Evolutionary conservation across 64 coral and sea anemone species (phyloP).

Genomic region (Montipora capricornis): DNA sequence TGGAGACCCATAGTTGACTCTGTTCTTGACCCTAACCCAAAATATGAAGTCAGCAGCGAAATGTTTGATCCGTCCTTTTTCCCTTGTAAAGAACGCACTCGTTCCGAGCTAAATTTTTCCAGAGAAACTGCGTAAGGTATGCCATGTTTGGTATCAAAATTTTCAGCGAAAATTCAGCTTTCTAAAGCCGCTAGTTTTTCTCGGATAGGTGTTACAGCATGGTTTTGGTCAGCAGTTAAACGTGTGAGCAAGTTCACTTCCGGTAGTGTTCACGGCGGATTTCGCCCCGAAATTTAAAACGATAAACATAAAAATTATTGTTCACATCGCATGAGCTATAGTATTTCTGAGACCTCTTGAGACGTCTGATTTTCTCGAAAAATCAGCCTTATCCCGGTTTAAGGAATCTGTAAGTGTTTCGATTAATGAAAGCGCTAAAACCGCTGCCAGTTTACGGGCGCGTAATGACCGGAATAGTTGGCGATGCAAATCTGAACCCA

Average conservation of each 20-base stretch:
- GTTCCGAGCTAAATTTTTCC: background rate
- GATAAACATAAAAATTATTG: conserved; percentile 6
- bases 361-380: conserved; percentile 16
- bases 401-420: conserved; percentile 19
- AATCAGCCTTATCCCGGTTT: conserved; percentile 21
- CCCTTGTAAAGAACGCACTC: background rate
- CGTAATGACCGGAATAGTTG: too few relatives aligned
- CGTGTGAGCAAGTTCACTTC: background rate
- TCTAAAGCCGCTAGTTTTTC: conserved; percentile 1
- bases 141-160: conserved; percentile 14
- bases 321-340: background rate
- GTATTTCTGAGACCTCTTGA: conserved; percentile 7
- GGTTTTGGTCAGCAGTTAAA: conserved; percentile 19
- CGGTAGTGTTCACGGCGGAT: conserved; percentile 1
- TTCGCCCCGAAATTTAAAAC: conserved; percentile 4
- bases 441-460: too few relatives aligned
- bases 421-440: background rate
- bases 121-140: background rate
- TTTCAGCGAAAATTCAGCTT: conserved; percentile 6
- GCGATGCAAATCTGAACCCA: too few relatives aligned
- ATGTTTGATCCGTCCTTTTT: too few relatives aligned
- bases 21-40: too few relatives aligned
- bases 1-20: too few relatives aligned
- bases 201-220: background rate
- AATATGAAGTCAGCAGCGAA: too few relatives aligned